Percentiles rank a stretch among this genome's conserved stretches.
Conservation (phyloP, 2,797 vertebrate species). For the Enteromius treurensis region DNA sequence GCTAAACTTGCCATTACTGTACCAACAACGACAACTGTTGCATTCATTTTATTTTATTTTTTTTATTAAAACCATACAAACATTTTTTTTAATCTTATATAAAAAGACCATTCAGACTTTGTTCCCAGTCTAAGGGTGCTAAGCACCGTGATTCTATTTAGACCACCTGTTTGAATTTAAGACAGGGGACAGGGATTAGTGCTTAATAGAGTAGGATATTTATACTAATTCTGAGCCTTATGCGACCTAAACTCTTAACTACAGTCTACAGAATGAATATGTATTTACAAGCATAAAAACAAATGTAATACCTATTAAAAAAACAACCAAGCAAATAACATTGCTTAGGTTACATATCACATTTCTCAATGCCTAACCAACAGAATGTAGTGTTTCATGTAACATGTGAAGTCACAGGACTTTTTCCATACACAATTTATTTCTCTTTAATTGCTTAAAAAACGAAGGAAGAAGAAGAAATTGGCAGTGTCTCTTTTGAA, state of each 20-base stretch:
- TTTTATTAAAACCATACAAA: constrained; percentile 99
- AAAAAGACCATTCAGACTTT: constrained; percentile 93
- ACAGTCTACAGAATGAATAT: constrained; percentile 86
- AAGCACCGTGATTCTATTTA: constrained; percentile 75
- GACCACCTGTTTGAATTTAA: constrained; percentile 77
- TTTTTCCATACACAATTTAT: constrained; percentile 70
- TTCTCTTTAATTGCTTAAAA: constrained; percentile 79
- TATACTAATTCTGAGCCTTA: constrained; percentile 74
- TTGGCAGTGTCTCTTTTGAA: constrained; percentile 85
- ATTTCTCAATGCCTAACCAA: constrained; percentile 40
- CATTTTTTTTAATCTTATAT: constrained; percentile 90
- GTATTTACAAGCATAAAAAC: constrained; percentile 89
- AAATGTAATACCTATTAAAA: constrained; percentile 81
- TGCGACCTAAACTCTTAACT: constrained; percentile 79
- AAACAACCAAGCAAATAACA: constrained; percentile 79
- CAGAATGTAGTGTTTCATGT: constrained; percentile 59
- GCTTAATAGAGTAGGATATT: constrained; percentile 73
- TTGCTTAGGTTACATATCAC: constrained; percentile 68
- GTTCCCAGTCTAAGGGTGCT: constrained; percentile 81
- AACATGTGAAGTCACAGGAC: constrained; percentile 59
- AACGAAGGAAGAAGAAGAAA: constrained; percentile 49
- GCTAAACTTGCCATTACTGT: too few species aligned
- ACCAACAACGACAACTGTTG: constrained; percentile 75
- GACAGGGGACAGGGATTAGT: constrained; percentile 78
- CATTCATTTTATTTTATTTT: constrained; percentile 75